Percentiles rank a stretch among this genome's conserved stretches.
These are phyloP conservation scores for Catharus minimus DNA, from an alignment of 2,113 vertebrate genomes.

Conservation along the genomic window DNA sequence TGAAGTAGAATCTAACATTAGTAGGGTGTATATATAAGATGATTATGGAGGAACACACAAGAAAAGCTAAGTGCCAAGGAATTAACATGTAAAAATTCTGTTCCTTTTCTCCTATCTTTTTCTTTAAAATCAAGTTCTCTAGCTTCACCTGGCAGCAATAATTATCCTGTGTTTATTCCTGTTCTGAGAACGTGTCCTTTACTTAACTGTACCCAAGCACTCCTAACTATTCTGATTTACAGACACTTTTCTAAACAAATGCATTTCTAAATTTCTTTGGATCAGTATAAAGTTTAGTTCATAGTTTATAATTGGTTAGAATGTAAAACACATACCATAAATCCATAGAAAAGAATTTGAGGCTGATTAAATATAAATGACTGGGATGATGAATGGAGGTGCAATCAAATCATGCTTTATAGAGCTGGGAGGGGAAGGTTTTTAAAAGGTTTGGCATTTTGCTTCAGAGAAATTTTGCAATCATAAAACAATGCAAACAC, in stretches of 20 bases:
- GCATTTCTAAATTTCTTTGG: neutral
- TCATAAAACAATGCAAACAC: rapidly evolving
- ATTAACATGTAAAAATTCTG: neutral
- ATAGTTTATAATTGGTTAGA: neutral
- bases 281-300: neutral
- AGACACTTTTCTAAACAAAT: neutral
- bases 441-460: rapidly evolving
- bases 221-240: neutral
- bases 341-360: neutral
- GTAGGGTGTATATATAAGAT: neutral
- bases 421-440: rapidly evolving
- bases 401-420: neutral
- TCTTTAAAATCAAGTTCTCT: neutral
- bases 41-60: neutral
- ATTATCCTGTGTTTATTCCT: neutral
- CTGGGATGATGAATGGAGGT: neutral
- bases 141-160: neutral
- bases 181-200: neutral
- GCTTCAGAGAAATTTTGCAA: neutral
- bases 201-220: neutral
- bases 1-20: neutral
- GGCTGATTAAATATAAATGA: neutral
- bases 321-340: neutral
- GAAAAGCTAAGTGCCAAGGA: neutral
- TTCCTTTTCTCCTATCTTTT: neutral